Percentiles rank a stretch among this genome's conserved stretches.
phyloP scores from a whole-genome alignment of 1,140 invertebrate genomes.

The Samia ricini region DNA sequence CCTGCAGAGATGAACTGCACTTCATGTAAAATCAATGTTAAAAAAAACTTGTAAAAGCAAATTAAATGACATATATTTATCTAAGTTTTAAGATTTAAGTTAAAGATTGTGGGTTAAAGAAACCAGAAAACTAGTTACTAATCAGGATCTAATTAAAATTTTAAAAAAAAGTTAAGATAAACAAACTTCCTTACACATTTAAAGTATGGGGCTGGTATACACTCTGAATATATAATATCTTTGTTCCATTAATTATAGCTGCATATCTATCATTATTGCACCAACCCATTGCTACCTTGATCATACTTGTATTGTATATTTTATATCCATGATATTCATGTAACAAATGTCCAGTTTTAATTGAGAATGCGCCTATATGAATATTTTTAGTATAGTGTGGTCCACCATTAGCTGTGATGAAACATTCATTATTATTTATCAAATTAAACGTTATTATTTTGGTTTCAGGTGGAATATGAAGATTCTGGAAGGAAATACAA shows the following conservation, averaged over 20 bases:
- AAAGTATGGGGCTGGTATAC: conserved; percentile 45
- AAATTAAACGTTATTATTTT: conserved; percentile 61
- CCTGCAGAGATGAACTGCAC: too few species aligned
- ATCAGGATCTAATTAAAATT: background rate
- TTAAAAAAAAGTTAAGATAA: background rate
- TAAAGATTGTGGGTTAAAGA: too few species aligned
- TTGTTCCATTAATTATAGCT: conserved; percentile 60
- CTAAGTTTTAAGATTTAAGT: too few species aligned
- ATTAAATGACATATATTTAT: background rate
- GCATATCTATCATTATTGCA: conserved; percentile 57
- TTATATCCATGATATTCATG: conserved; percentile 35
- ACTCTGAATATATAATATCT: conserved; percentile 51
- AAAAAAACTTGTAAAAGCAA: too few species aligned
- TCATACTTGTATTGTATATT: conserved; percentile 29
- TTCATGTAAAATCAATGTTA: too few species aligned
- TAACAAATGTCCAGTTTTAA: conserved; percentile 49
- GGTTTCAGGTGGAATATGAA: conserved; percentile 40
- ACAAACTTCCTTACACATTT: conserved; percentile 12
- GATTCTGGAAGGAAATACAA: conserved; percentile 47
- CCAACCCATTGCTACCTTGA: conserved; percentile 54
- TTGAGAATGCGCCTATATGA: conserved; percentile 37
- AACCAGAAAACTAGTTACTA: too few species aligned
- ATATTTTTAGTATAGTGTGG: conserved; percentile 3
- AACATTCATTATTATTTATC: conserved; percentile 59
- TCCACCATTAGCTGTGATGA: conserved; percentile 36